Evolutionary conservation across 23 tunicate species (phyloP).

Genomic region (Halocynthia roretzi): DNA sequence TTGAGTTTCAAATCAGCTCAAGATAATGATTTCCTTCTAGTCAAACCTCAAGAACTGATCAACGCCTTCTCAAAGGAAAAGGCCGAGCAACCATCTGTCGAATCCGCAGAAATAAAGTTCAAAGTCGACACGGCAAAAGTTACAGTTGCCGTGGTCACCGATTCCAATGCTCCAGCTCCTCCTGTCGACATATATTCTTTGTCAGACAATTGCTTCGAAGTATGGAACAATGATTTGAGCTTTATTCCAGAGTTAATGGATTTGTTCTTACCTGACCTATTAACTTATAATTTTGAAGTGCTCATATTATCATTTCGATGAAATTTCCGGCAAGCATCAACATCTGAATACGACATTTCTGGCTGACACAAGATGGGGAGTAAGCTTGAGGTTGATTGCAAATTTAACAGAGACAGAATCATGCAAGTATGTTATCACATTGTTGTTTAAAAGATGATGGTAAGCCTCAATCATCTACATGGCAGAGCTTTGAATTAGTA

Average conservation of each 20-base stretch:
- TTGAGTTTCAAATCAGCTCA: neutral
- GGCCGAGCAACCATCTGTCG: neutral
- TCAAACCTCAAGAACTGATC: conserved; percentile 11
- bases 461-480: neutral
- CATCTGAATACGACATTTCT: conserved; percentile 18
- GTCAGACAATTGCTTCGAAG: conserved; percentile 13
- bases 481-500: neutral
- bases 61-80: neutral
- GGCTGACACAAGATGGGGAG: conserved; percentile 73
- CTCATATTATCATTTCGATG: conserved; percentile 32
- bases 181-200: conserved; percentile 15
- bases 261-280: neutral
- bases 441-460: neutral
- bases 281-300: conserved; percentile 30
- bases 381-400: conserved; percentile 30
- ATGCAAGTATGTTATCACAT: neutral
- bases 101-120: conserved; percentile 16
- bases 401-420: conserved; percentile 7
- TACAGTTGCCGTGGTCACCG: conserved; percentile 6
- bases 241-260: neutral
- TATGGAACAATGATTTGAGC: neutral
- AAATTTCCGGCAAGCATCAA: conserved; percentile 9
- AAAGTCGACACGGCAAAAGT: conserved; percentile 65
- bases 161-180: neutral
- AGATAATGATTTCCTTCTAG: neutral